Evolutionary conservation across 2,113 vertebrate genomes (phyloP).

Genomic region (Hiodon alosoides): DNA sequence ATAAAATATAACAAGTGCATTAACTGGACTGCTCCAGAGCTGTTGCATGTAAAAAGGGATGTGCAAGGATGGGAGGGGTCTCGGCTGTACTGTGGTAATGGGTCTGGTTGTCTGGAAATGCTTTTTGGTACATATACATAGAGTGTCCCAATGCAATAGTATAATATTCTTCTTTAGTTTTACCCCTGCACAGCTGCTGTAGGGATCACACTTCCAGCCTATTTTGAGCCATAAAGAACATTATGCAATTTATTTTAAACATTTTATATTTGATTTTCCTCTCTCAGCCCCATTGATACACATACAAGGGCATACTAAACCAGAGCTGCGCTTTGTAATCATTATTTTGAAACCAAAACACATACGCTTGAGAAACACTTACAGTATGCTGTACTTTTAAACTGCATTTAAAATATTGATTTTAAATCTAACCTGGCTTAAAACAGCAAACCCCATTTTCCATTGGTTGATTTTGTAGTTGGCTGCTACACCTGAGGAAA

Average conservation of each 20-base stretch:
- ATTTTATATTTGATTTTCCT: conserved; percentile 29
- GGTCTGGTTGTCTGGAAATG: conserved; percentile 27
- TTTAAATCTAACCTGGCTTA: too few species aligned
- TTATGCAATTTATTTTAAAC: conserved; percentile 44
- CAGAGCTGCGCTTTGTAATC: conserved; percentile 27
- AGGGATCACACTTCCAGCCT: conserved; percentile 23
- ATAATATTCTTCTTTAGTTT: conserved; percentile 35
- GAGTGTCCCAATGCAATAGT: conserved; percentile 43
- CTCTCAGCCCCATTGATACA: conserved; percentile 22
- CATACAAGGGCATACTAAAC: conserved; percentile 37
- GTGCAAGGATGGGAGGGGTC: not conserved
- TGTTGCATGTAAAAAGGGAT: too few species aligned
- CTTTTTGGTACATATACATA: conserved; percentile 21
- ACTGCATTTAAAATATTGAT: too few species aligned
- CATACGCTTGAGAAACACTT: conserved; percentile 8
- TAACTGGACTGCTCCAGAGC: conserved; percentile 26
- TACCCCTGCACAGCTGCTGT: not conserved
- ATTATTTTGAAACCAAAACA: not conserved
- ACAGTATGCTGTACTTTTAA: too few species aligned
- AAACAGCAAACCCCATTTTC: too few species aligned
- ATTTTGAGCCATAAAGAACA: conserved; percentile 30
- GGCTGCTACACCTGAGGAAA: too few species aligned
- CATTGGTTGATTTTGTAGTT: too few species aligned
- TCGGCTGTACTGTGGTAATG: not conserved
- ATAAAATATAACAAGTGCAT: conserved; percentile 52